Evolutionary conservation across 2,797 vertebrate species (phyloP), one percentile per base, ranked within the genome.

Genomic region (Spinibarbus caldwelli): DNA sequence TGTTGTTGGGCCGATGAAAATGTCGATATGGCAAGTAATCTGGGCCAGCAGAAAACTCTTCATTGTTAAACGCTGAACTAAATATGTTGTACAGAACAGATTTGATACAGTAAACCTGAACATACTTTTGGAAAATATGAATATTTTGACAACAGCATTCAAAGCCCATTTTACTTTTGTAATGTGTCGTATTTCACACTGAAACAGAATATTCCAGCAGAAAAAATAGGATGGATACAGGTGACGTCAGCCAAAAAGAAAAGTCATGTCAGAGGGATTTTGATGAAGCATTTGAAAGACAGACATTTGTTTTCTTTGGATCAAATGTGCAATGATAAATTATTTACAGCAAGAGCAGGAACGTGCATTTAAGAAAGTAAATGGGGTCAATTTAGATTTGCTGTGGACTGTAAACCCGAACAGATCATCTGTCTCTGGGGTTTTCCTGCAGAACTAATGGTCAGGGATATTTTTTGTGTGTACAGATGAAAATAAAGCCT

Each of bases 41-140:
- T 23, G 72, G 19, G 45, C 45, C 26, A 34, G 26, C 19, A 34
- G 17, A 75, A 23, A 26, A 1, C 12, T 26, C 7, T 8, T 54
- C 7, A 36, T 23, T 38, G 73, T 76, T 76, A 19, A 75, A 34
- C 0, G 15, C 26, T 49, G 45, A 49, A 49, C 41, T 72, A 45
- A 72, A 47, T 45, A 47, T 41, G n/a, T 14, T 29, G 15, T 52
- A 11, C 17, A 75, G 15, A 34, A n/a, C 21, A n/a, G 10, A 77
- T 77, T 6, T 77, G 34, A 78, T n/a, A 78, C 75, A n/a, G 75
- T 75, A 77, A 77, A 38, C 49, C 49, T 57, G 10, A 76, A 36
- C 72, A 49, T 11, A 4, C 45, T 45, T 12, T 43, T 26, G 23
- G 7, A 75, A 75, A 52, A 73, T n/a, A n/a, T n/a, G n/a, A 47